These are phyloP conservation scores for Centruroides vittatus DNA, from an alignment of 1,140 invertebrate genomes.

Conservation along the genomic window DNA sequence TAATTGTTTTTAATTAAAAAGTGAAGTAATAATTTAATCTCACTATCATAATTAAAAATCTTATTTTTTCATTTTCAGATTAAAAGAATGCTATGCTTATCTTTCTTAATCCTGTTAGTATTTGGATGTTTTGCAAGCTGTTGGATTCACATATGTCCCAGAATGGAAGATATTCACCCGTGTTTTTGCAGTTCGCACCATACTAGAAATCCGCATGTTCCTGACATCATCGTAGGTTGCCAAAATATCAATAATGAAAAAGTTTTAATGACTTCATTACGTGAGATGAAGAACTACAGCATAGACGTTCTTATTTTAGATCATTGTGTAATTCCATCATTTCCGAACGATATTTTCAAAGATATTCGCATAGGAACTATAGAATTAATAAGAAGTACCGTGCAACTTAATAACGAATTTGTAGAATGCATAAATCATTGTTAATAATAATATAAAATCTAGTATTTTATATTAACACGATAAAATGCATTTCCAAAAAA, in stretches of 20 bases:
- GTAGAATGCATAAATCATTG: slow-evolving; percentile 13
- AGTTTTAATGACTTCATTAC: slow-evolving; percentile 17
- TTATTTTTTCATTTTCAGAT: no score
- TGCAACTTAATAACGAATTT: slow-evolving; percentile 20
- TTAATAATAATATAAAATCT: no score
- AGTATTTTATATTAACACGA: no score
- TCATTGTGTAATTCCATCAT: slow-evolving; percentile 18
- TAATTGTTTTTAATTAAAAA: no score
- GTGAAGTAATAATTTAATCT: no score
- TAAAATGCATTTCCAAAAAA: no score
- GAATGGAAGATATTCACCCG: slow-evolving; percentile 17
- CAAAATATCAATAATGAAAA: slow-evolving; percentile 18
- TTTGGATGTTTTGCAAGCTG: not conserved
- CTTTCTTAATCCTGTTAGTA: no score
- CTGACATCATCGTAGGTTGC: slow-evolving; percentile 19
- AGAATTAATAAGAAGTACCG: slow-evolving; percentile 20
- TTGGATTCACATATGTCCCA: slow-evolving; percentile 9
- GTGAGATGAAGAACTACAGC: slow-evolving; percentile 17
- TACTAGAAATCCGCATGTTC: not conserved
- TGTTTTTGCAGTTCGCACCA: slow-evolving; percentile 11
- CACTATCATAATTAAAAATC: no score
- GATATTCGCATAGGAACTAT: slow-evolving; percentile 19
- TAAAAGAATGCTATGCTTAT: no score
- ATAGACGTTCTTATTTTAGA: slow-evolving; percentile 20
- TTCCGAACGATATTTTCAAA: slow-evolving; percentile 20